Evolutionary conservation across 2,888 invertebrate genomes (phyloP).

Genomic region (Idaea biselata): DNA sequence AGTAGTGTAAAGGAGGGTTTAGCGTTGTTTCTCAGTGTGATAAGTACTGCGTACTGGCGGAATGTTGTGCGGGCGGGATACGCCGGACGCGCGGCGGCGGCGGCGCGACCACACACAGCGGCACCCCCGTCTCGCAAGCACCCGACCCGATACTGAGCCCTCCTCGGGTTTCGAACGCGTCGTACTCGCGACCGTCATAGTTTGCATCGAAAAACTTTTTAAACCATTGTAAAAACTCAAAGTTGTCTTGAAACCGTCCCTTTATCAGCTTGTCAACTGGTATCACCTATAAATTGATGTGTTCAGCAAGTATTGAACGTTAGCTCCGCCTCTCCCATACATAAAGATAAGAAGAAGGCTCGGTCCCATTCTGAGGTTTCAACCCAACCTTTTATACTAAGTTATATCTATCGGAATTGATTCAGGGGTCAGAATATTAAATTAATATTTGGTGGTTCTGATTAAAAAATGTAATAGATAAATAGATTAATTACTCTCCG

Average conservation of each 20-base stretch:
- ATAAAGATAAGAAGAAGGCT: background rate
- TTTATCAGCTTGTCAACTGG: slow-evolving; percentile 99
- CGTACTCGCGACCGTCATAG: slow-evolving; percentile 98
- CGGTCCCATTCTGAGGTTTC: no score
- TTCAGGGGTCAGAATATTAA: no score
- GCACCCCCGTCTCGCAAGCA: slow-evolving; percentile 76
- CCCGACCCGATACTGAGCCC: slow-evolving; percentile 90
- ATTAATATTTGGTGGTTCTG: no score
- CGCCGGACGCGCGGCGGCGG: slow-evolving; percentile 41
- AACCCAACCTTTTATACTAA: no score
- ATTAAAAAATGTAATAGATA: no score
- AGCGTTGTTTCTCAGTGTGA: slow-evolving; percentile 43
- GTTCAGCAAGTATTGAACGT: background rate
- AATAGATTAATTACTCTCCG: no score
- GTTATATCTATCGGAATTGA: no score
- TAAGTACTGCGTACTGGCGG: slow-evolving; percentile 68
- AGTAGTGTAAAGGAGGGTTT: background rate
- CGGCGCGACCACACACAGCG: slow-evolving; percentile 57
- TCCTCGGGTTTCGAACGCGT: slow-evolving; percentile 93
- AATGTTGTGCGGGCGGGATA: slow-evolving; percentile 48
- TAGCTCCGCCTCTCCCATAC: background rate
- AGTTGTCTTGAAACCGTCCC: slow-evolving; percentile 99
- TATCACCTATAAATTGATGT: slow-evolving; percentile 89
- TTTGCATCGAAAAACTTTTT: slow-evolving; percentile 99
- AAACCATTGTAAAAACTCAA: slow-evolving; percentile 99